Evolutionary conservation across 1,140 invertebrate species (phyloP).

Genomic region (Leptopilina boulardi): DNA sequence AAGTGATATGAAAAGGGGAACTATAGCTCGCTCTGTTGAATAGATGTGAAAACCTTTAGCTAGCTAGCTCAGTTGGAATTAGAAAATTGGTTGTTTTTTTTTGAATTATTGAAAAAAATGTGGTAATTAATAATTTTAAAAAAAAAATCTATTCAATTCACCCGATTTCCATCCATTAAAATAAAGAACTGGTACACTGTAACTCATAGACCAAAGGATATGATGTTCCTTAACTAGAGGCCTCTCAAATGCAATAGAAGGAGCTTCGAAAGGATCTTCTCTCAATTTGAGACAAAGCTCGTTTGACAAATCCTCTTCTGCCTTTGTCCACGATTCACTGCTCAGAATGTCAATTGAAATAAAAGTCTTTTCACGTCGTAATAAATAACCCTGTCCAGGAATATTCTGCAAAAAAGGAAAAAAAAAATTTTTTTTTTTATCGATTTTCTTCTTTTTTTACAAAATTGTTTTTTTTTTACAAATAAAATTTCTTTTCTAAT

Average conservation of each 20-base stretch:
- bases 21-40: constrained; percentile 27
- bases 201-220: constrained; percentile 78
- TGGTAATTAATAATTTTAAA: not conserved
- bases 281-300: constrained; percentile 51
- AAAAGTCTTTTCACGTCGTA: constrained; percentile 59
- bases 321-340: constrained; percentile 40
- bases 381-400: constrained; percentile 68
- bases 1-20: not conserved
- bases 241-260: constrained; percentile 54
- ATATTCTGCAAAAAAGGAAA: constrained; percentile 48
- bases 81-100: not conserved
- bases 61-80: not conserved
- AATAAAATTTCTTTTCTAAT: too few species aligned
- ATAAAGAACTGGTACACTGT: constrained; percentile 78
- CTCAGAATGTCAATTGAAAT: constrained; percentile 57
- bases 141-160: constrained; percentile 53
- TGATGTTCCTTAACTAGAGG: constrained; percentile 73
- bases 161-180: constrained; percentile 77
- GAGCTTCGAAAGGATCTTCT: constrained; percentile 68
- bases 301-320: constrained; percentile 39
- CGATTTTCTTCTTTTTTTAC: not conserved
- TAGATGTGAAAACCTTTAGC: not conserved
- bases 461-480: not conserved
- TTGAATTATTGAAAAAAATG: too few species aligned
- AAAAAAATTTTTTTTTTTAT: not conserved